phyloP scores from a whole-genome alignment of 1,140 invertebrate species.

The Bombus impatiens region DNA sequence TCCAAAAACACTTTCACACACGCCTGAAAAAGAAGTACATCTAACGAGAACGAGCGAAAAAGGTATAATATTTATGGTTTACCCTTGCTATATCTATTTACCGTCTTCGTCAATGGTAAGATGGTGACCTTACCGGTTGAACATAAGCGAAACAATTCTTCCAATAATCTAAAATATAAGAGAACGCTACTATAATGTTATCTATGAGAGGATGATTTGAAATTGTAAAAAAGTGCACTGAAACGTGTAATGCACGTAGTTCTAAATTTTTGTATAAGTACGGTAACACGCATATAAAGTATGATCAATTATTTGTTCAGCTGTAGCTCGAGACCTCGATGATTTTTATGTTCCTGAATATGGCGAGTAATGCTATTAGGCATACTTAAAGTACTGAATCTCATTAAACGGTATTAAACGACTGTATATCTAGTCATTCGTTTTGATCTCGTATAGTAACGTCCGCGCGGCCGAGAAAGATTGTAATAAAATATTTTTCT shows the following conservation, averaged over 20 bases:
- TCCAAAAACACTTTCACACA: too few relatives aligned
- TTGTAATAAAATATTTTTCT: neutral
- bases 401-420: constrained; percentile 57
- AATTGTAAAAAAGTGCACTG: neutral
- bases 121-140: too few relatives aligned
- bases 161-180: too few relatives aligned
- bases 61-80: too few relatives aligned
- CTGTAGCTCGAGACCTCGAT: constrained; percentile 15
- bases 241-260: too few relatives aligned
- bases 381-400: constrained; percentile 62
- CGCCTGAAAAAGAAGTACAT: too few relatives aligned
- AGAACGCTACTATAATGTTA: too few relatives aligned
- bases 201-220: neutral
- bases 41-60: too few relatives aligned
- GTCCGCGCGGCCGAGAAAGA: constrained; percentile 31
- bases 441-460: constrained; percentile 44
- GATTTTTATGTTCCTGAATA: constrained; percentile 68
- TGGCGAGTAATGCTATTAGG: constrained; percentile 62
- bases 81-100: too few relatives aligned
- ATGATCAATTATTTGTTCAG: constrained; percentile 14
- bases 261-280: neutral
- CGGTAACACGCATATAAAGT: neutral
- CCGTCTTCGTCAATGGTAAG: too few relatives aligned
- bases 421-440: constrained; percentile 46
- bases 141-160: too few relatives aligned